These are phyloP conservation scores for Melanitta fusca DNA, from an alignment of 2,797 vertebrate genomes.

Conservation along the genomic window DNA sequence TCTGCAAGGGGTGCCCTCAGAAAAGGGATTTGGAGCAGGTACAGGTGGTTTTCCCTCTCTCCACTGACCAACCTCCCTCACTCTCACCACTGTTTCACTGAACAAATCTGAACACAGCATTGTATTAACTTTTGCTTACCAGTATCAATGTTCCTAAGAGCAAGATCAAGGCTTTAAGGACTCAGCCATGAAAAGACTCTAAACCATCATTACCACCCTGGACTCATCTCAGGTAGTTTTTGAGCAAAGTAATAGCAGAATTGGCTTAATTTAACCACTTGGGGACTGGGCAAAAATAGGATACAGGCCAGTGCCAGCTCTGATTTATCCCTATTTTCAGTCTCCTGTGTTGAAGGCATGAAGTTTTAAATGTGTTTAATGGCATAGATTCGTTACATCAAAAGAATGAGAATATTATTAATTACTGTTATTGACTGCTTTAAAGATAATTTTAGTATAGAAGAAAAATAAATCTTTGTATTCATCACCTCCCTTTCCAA, in stretches of 20 bases:
- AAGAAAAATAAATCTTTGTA: not conserved
- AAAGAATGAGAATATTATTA: not conserved
- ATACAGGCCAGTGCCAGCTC: not conserved
- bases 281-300: not conserved
- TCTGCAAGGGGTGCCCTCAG: not conserved
- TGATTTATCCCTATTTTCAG: not conserved
- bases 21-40: not conserved
- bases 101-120: not conserved
- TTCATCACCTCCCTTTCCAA: not conserved
- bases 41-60: not conserved
- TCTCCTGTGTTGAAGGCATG: not conserved
- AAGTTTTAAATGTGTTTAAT: not conserved
- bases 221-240: not conserved
- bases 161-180: not conserved
- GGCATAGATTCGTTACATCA: not conserved
- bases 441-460: not conserved
- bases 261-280: not conserved
- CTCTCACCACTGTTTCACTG: not conserved
- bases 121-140: not conserved
- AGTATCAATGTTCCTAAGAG: not conserved
- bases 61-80: not conserved
- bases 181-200: not conserved
- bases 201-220: not conserved
- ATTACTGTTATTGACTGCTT: not conserved
- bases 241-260: not conserved